Percentiles rank a stretch among this genome's conserved stretches.
Evolutionary conservation across 1,140 invertebrate species (phyloP).

Genomic region (Drosophila insularis): DNA sequence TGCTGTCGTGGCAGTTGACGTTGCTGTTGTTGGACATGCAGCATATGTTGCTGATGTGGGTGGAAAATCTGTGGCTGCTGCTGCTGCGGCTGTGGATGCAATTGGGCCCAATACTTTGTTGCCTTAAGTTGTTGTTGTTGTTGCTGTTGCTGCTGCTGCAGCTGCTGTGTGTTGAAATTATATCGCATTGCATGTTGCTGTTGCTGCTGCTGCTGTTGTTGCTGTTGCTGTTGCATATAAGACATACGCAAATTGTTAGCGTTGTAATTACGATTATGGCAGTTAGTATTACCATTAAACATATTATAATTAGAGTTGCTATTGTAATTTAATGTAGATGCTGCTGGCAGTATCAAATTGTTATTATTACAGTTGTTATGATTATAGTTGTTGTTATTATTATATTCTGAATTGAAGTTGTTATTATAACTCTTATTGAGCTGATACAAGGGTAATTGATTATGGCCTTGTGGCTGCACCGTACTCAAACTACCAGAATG

Average conservation of each 20-base stretch:
- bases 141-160: not conserved
- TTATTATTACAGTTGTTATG: no score
- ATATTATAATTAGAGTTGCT: not conserved
- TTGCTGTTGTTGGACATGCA: not conserved
- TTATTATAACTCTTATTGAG: not conserved
- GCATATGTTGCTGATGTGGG: not conserved
- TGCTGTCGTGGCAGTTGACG: not conserved
- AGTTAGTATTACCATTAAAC: not conserved
- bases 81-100: slow-evolving; percentile 12
- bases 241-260: not conserved
- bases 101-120: not conserved
- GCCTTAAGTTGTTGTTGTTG: not conserved
- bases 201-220: slow-evolving; percentile 8
- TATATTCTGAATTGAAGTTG: not conserved
- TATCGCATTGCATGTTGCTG: not conserved
- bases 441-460: not conserved
- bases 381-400: slow-evolving; percentile 1
- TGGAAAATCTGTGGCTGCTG: slow-evolving; percentile 15
- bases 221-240: slow-evolving; percentile 6
- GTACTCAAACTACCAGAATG: not conserved
- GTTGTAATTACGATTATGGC: not conserved
- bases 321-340: not conserved
- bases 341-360: not conserved
- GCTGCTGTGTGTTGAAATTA: not conserved
- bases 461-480: not conserved